Evolutionary conservation across 1,140 invertebrate genomes (phyloP), one percentile per base, ranked within the genome.

Genomic region (Whitmania pigra): DNA sequence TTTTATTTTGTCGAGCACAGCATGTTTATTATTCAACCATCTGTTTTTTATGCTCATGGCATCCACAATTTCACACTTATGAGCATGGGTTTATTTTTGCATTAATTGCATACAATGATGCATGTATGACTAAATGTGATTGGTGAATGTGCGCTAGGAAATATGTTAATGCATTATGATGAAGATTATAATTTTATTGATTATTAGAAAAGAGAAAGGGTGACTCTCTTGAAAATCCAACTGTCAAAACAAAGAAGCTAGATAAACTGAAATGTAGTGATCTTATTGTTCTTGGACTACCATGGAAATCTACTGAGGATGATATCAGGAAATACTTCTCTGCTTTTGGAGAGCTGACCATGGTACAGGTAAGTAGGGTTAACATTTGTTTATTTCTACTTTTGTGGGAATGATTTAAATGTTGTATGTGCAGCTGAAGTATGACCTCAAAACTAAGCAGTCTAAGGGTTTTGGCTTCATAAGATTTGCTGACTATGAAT

Each of bases 171-270:
- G 13, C 1, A 17, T 17, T 49, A 49, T 15, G 43, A 5, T 63
- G 9, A 63, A 63, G 9, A 18, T 63, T 15, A 13, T 4, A n/a
- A 63, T 25, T 63, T 63, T 6, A 25, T 18, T 70, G 3, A 4
- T 25, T 70, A 53, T 18, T 49, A 70, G 69, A 70, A 22, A 96
- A 96, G 85, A 86, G 93, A 74, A 97, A 96, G 85, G 91, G 90
- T 69, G 93, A 94, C 81, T 93, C 96, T 82, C 86, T 91, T 77
- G 93, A 95, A 82, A 92, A 91, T 81, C 90, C 90, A 63, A 89
- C 88, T 72, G 89, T 89, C n/a, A 96, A 80, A 74, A 79, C 76
- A 5, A 79, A 83, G 77, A 73, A 93, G 91, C 57, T 80, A 55
- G 77, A 80, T 53, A 91, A 92, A 79, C 86, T 91, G 76, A 89